A percentile compares a stretch with the other conserved stretches of the same genome.
phyloP scores from a whole-genome alignment of 2,113 vertebrate genomes.

The Zingel zingel region DNA sequence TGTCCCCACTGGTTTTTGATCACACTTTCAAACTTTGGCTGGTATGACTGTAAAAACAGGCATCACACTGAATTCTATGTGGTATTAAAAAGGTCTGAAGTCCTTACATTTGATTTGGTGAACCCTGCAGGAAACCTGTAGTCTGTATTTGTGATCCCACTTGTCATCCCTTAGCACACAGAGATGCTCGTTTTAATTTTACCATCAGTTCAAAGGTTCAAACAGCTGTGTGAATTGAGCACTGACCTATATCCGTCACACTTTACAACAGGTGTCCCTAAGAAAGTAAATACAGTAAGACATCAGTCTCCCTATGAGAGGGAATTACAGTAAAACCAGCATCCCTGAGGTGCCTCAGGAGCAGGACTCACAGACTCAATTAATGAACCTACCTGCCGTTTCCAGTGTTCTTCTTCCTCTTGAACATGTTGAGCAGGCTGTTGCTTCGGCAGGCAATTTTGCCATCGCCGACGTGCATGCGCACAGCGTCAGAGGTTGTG shows the following conservation, averaged over 20 bases:
- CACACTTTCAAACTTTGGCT: background rate
- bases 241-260: slow-evolving; percentile 76
- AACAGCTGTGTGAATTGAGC: slow-evolving; percentile 73
- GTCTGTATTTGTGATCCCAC: slow-evolving; percentile 30
- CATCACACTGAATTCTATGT: background rate
- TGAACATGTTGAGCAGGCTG: slow-evolving; percentile 97
- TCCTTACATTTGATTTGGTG: background rate
- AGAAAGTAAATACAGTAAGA: slow-evolving; percentile 69
- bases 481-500: slow-evolving; percentile 97
- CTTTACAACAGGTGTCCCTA: slow-evolving; percentile 72
- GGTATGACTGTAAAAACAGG: background rate
- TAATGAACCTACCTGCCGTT: slow-evolving; percentile 91
- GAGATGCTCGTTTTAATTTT: slow-evolving; percentile 79
- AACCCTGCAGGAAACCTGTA: slow-evolving; percentile 56
- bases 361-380: slow-evolving; percentile 65
- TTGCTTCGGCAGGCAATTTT: slow-evolving; percentile 95
- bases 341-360: slow-evolving; percentile 78
- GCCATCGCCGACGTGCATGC: slow-evolving; percentile 98
- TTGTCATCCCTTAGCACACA: slow-evolving; percentile 69
- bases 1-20: background rate
- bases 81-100: background rate
- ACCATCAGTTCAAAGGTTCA: slow-evolving; percentile 64
- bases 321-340: slow-evolving; percentile 67
- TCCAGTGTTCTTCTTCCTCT: slow-evolving; percentile 94
- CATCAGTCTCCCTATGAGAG: slow-evolving; percentile 60